Evolutionary conservation across 2,888 invertebrate species (phyloP), one percentile per base, ranked within the genome.

Genomic region (Sphaerophoria taeniata): DNA sequence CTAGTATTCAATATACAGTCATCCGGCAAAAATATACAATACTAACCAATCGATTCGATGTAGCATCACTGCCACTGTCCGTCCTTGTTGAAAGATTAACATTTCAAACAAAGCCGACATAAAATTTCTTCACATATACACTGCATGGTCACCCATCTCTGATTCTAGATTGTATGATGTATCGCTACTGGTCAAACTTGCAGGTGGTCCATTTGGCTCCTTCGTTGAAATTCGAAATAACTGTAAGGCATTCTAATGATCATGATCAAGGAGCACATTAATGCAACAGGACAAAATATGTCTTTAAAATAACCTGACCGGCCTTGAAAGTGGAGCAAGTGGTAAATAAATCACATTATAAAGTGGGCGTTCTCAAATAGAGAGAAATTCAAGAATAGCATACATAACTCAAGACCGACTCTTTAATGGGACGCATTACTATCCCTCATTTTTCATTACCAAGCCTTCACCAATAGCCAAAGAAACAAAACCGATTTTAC

Each of bases 171-270:
- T 71, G 45, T 24, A 43, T 43, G 39, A 34, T 55, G 47, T 53
- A 24, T 24, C 67, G 49, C 47, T 45, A 33, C 47, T 53, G 70
- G 36, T 73, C 72, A 45, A 61, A 72, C 63, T 63, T 73, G 85
- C 85, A 81, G 85, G 85, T 85, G 85, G 85, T 85, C 81, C 65
- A 73, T 73, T 85, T 85, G 76, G 61, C 47, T 85, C 56, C 70
- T 69, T n/a, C n/a, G n/a, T n/a, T n/a, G n/a, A n/a, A 75, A 77
- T 81, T 72, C 73, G 71, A 85, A 85, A 85, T 75, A 72, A 65
- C 45, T 81, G 80, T 75, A 72, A 74, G 65, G 53, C 72, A 70
- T 67, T 60, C 69, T 73, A 85, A 85, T 81, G 81, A 56, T 61
- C 76, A 73, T 77, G 76, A 60, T 71, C 81, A 85, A 85, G 76